Base-by-base conservation (phyloP, 2,113 vertebrate genomes). In the Calypte anna region DNA sequence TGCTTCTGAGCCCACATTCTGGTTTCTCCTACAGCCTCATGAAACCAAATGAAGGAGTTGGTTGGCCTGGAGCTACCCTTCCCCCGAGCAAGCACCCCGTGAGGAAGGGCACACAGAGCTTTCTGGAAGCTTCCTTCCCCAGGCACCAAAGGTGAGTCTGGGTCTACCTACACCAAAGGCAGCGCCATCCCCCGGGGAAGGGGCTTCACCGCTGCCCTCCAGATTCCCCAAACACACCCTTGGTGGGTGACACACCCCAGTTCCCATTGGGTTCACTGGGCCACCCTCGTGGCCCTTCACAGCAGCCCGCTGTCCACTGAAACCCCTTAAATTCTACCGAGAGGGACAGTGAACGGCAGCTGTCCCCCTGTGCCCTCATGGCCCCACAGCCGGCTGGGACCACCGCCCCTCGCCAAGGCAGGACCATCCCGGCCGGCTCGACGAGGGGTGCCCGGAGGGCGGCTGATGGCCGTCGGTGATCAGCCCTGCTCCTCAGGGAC, bases 11-110 rank as follows among this genome's bases (percentile, higher is more conserved):
- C 90, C 90, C 85, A 77, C 92, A 73, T 7, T 31, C 51, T 73
- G 85, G 75, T 77, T 90, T 90, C 79, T 94, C 54, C 67, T 76
- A 50, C 78, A 88, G 88, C 88, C 85, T 93, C 82, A 93, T 1
- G 22, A 93, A 96, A 88, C 40, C 3, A 1, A 64, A 28, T 6
- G 14, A 57, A 64, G 48, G 79, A 36, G 8, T 17, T 11, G 6
- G 27, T 38, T 5, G 22, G 70, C 84, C 90, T 68, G 0, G 23
- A 68, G 87, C 58, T 78, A 81, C 90, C 84, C 82, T 87, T 87
- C 21, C 62, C 58, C 22, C 0, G 4, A 30, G 23, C 9, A 15
- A 15, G 69, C 57, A 46, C 24, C 31, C 19, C 7, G 68, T 40
- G 51, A 22, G 13, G 10, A 11, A 28, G 14, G 51, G 61, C 31